Evolutionary conservation across 2,888 invertebrate species (phyloP).

Genomic region (Conistra vaccinii): DNA sequence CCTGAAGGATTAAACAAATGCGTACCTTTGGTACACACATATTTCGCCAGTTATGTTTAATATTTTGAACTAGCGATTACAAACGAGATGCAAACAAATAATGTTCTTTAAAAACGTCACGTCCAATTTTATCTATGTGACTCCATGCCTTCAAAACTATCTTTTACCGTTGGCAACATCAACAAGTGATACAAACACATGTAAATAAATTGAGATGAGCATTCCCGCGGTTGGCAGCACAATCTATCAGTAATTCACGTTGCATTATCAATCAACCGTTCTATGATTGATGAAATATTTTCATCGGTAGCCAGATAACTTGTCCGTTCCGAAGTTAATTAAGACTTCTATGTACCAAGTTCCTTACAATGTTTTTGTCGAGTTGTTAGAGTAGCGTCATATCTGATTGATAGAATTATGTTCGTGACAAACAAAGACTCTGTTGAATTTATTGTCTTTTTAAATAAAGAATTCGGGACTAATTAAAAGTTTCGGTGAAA

Average conservation of each 20-base stretch:
- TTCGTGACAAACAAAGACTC: conserved; percentile 26
- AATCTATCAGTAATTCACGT: conserved; percentile 90
- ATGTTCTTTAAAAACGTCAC: background rate
- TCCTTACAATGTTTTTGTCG: conserved; percentile 57
- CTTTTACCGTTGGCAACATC: conserved; percentile 85
- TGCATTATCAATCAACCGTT: conserved; percentile 88
- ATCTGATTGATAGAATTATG: conserved; percentile 50
- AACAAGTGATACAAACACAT: conserved; percentile 89
- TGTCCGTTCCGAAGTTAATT: conserved; percentile 88
- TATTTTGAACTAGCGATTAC: background rate
- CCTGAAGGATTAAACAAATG: background rate
- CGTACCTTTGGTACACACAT: background rate
- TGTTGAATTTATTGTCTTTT: conserved; percentile 21
- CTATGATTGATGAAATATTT: conserved; percentile 89
- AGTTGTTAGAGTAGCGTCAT: conserved; percentile 34
- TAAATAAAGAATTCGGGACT: background rate
- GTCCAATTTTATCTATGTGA: conserved; percentile 21
- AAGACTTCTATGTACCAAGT: conserved; percentile 82
- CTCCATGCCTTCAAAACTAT: conserved; percentile 69
- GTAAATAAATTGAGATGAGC: conserved; percentile 90
- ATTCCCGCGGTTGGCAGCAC: conserved; percentile 85
- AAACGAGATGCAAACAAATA: too few species aligned
- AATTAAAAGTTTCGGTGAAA: conserved; percentile 25
- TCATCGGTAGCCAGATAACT: conserved; percentile 89
- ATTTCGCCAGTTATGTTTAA: background rate